phyloP scores from a whole-genome alignment of 1,140 invertebrate species.

The Camponotus pennsylvanicus region DNA sequence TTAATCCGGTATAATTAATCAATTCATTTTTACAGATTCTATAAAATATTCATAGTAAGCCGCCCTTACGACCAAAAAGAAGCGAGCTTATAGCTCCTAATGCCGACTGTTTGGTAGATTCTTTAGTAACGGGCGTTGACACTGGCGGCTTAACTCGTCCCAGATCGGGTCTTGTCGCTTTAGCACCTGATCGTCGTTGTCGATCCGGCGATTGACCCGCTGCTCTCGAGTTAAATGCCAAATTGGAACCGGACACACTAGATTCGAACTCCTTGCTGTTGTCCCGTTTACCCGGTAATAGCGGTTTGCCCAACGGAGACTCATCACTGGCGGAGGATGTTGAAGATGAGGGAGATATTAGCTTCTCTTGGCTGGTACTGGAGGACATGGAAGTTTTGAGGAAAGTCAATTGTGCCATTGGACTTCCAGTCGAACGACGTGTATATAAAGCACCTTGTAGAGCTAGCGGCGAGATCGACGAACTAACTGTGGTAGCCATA shows the following conservation, averaged over 20 bases:
- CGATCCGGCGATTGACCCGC: conserved; percentile 70
- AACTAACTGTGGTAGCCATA: conserved; percentile 85
- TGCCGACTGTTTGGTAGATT: conserved; percentile 87
- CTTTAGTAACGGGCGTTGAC: conserved; percentile 83
- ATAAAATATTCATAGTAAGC: conserved; percentile 88
- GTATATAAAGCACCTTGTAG: conserved; percentile 87
- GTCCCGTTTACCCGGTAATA: conserved; percentile 61
- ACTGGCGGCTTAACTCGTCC: conserved; percentile 86
- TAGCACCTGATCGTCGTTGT: conserved; percentile 82
- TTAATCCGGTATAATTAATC: conserved; percentile 23
- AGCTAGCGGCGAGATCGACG: conserved; percentile 87
- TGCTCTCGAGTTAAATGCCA: conserved; percentile 83
- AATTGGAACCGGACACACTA: conserved; percentile 60
- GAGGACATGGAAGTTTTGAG: conserved; percentile 87
- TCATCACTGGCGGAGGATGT: conserved; percentile 78
- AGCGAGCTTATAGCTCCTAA: conserved; percentile 93
- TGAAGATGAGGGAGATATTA: conserved; percentile 74
- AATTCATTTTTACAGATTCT: conserved; percentile 9
- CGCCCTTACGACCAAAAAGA: conserved; percentile 93
- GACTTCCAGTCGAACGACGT: conserved; percentile 88
- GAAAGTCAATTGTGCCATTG: conserved; percentile 92
- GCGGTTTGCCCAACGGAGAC: conserved; percentile 86
- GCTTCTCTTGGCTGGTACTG: conserved; percentile 79
- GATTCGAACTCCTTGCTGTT: conserved; percentile 35
- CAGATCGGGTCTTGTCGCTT: conserved; percentile 87